phyloP scores from a whole-genome alignment of 2,797 vertebrate genomes.

The Avahi laniger region DNA sequence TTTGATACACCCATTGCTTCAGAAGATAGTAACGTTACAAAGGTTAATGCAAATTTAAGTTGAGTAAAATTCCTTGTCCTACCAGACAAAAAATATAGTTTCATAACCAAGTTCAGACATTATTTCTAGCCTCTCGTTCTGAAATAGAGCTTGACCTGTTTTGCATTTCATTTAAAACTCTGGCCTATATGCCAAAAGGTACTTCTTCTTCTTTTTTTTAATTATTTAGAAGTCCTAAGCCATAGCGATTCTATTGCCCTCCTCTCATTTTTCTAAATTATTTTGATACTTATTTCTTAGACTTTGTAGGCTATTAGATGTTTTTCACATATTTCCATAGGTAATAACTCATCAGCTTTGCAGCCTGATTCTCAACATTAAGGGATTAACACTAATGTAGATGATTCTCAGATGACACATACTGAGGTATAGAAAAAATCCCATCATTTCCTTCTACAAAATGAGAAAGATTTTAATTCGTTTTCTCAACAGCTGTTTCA shows the following conservation, averaged over 20 bases:
- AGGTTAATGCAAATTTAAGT: slow-evolving; percentile 13
- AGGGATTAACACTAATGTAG: slow-evolving; percentile 68
- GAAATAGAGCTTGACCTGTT: neutral
- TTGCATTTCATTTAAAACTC: slow-evolving; percentile 32
- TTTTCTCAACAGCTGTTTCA: slow-evolving; percentile 73
- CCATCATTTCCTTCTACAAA: slow-evolving; percentile 65
- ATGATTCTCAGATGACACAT: slow-evolving; percentile 75
- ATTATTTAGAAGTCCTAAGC: neutral
- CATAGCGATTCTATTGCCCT: neutral
- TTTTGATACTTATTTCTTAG: slow-evolving; percentile 38
- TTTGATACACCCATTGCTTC: neutral
- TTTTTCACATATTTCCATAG: slow-evolving; percentile 20
- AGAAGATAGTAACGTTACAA: neutral
- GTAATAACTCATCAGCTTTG: slow-evolving; percentile 37
- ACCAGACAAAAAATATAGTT: neutral
- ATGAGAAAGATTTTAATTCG: slow-evolving; percentile 71
- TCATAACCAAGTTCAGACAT: neutral
- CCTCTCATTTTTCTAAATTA: slow-evolving; percentile 33
- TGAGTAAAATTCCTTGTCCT: neutral
- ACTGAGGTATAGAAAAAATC: slow-evolving; percentile 69
- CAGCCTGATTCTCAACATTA: slow-evolving; percentile 62
- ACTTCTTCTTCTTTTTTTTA: neutral
- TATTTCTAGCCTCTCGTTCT: neutral
- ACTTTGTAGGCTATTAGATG: neutral
- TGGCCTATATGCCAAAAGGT: neutral